Conservation (phyloP, 2,113 vertebrate genomes). For the Malurus cyaneus region DNA sequence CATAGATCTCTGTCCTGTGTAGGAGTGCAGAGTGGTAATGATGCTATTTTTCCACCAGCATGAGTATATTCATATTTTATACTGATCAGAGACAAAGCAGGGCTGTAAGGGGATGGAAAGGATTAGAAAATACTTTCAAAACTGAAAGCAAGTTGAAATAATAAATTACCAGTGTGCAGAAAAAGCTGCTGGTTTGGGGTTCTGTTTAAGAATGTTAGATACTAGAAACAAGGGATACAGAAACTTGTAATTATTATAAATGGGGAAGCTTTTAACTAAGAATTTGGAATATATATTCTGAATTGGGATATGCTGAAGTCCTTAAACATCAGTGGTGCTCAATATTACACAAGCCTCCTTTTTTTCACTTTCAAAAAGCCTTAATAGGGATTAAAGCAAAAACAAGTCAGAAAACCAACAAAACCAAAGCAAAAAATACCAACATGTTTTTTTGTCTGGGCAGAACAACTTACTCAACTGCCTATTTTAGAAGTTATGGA, state of each 20-base stretch:
- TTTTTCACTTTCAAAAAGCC: not conserved
- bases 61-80: not conserved
- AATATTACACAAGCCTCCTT: not conserved
- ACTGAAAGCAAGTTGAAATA: not conserved
- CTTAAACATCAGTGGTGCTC: not conserved
- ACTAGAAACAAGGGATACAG: not conserved
- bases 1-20: not conserved
- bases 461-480: not conserved
- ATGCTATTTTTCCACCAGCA: not conserved
- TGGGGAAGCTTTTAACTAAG: not conserved
- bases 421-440: not conserved
- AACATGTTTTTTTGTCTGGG: not conserved
- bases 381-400: not conserved
- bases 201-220: not conserved
- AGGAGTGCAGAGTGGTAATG: not conserved
- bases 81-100: not conserved
- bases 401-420: not conserved
- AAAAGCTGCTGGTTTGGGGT: not conserved
- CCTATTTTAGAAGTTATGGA: not conserved
- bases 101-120: not conserved
- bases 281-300: not conserved
- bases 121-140: not conserved
- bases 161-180: not conserved
- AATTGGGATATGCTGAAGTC: not conserved
- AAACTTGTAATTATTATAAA: not conserved